Conservation (phyloP, 2,888 invertebrate genomes). For the Epistrophe eligans region DNA sequence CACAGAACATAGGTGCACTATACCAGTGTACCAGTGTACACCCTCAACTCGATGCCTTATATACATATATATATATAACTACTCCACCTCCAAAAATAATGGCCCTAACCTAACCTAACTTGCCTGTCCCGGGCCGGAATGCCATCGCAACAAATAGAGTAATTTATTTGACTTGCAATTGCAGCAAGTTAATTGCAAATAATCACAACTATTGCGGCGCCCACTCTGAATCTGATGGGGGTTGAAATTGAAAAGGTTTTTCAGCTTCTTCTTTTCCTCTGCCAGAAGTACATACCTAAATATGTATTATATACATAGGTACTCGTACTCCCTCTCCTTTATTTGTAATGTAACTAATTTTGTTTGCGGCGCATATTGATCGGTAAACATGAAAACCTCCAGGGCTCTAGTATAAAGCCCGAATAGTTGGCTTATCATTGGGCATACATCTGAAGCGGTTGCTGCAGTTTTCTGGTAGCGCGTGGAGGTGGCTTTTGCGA, state of each 20-base stretch:
- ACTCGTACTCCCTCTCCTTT: neutral
- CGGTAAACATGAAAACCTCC: slow-evolving; percentile 47
- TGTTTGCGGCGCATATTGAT: slow-evolving; percentile 66
- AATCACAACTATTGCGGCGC: slow-evolving; percentile 71
- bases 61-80: too few species aligned
- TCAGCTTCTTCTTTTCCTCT: slow-evolving; percentile 13
- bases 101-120: neutral
- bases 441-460: slow-evolving; percentile 54
- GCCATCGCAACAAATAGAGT: slow-evolving; percentile 77
- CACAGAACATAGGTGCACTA: slow-evolving; percentile 41
- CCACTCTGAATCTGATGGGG: slow-evolving; percentile 2
- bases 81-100: slow-evolving; percentile 25
- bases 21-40: neutral
- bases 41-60: neutral
- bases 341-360: neutral
- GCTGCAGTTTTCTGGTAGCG: slow-evolving; percentile 50
- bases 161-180: slow-evolving; percentile 79
- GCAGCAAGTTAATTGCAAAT: slow-evolving; percentile 75
- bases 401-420: slow-evolving; percentile 5
- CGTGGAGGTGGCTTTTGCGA: slow-evolving; percentile 15
- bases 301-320: too few species aligned
- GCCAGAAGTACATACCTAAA: slow-evolving; percentile 20
- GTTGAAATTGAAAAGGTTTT: neutral
- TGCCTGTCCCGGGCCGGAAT: slow-evolving; percentile 43
- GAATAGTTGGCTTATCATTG: slow-evolving; percentile 57